phyloP scores from a whole-genome alignment of 2,113 vertebrate genomes.

The Oriolus oriolus region DNA sequence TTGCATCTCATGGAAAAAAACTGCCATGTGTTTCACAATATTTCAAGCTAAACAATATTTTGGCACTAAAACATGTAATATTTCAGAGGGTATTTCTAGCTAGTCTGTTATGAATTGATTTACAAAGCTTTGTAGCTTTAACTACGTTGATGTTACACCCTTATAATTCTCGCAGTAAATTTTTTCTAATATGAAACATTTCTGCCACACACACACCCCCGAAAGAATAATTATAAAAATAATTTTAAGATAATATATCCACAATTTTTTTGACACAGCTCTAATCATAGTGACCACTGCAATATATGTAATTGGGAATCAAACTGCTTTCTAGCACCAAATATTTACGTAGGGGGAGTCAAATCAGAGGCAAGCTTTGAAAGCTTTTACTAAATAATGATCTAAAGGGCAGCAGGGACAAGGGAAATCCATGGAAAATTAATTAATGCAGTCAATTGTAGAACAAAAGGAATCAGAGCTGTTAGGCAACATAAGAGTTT shows the following conservation, averaged over 20 bases:
- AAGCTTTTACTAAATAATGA: neutral
- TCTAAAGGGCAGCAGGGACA: neutral
- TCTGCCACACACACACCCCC: neutral
- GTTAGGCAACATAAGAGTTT: neutral
- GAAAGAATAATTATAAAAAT: neutral
- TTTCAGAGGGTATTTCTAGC: neutral
- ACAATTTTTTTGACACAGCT: neutral
- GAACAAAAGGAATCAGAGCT: neutral
- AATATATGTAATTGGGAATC: neutral
- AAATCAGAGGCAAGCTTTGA: neutral
- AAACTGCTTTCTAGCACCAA: neutral
- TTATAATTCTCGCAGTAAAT: neutral
- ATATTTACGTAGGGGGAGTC: neutral
- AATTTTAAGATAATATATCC: neutral
- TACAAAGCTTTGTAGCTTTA: neutral
- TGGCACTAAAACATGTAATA: neutral
- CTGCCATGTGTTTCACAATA: neutral
- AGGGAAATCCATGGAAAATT: neutral
- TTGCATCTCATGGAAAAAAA: neutral
- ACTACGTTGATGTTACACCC: rapidly evolving
- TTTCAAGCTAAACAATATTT: neutral
- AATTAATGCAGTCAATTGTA: neutral
- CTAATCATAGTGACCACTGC: neutral
- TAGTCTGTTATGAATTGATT: neutral
- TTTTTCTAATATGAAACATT: neutral